These are phyloP conservation scores for Eurypyga helias DNA, from an alignment of 2,113 vertebrate genomes.

Conservation along the genomic window DNA sequence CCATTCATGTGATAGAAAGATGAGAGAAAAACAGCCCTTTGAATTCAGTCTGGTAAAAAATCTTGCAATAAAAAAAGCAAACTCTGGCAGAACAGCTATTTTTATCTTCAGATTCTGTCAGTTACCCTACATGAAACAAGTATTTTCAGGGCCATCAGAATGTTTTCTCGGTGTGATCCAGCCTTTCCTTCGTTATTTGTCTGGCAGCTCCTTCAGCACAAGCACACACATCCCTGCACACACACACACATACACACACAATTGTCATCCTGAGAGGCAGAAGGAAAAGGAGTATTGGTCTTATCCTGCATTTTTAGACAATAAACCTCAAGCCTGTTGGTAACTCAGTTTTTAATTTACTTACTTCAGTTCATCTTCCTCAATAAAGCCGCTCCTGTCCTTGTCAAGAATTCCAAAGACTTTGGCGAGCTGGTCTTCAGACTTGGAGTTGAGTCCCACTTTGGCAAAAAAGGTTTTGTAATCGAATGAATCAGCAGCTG, in stretches of 20 bases:
- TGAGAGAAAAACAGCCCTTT: background rate
- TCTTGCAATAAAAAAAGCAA: background rate
- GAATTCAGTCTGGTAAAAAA: conserved; percentile 1
- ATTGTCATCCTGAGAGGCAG: background rate
- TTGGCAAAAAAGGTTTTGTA: conserved; percentile 82
- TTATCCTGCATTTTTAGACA: background rate
- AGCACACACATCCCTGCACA: background rate
- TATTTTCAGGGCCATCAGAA: background rate
- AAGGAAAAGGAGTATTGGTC: background rate
- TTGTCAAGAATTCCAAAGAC: conserved; percentile 84
- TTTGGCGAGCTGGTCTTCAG: conserved; percentile 72
- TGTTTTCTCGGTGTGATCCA: background rate
- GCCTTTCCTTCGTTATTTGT: background rate
- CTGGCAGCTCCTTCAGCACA: background rate
- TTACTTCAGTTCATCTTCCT: conserved; percentile 87
- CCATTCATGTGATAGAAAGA: background rate
- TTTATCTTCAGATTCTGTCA: conserved; percentile 6
- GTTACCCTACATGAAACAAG: background rate
- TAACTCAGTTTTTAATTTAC: background rate
- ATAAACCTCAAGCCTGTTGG: background rate
- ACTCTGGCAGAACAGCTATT: background rate
- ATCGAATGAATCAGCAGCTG: conserved; percentile 82
- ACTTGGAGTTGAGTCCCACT: conserved; percentile 80
- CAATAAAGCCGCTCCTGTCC: conserved; percentile 86
- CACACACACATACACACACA: background rate